phyloP scores from a whole-genome alignment of 2,888 invertebrate species.

The Caenorhabditis drosophilae region DNA sequence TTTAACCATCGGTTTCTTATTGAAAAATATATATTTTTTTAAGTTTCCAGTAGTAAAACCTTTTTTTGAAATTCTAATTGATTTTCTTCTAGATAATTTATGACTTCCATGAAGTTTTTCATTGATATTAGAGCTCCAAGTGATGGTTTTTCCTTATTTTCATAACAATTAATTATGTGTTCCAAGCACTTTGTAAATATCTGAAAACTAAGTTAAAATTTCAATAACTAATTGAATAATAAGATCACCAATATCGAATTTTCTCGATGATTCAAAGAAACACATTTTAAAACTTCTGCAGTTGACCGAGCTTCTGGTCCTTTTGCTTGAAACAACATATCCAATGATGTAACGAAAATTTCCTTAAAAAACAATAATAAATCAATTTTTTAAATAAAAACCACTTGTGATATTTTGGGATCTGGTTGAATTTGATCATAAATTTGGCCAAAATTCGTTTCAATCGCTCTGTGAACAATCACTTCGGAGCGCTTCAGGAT shows the following conservation, averaged over 20 bases:
- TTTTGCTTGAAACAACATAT: conserved; percentile 14
- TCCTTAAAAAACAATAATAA: conserved; percentile 9
- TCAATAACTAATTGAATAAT: no score
- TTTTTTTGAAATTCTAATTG: conserved; percentile 6
- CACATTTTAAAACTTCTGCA: conserved; percentile 4
- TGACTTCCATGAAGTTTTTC: conserved; percentile 9
- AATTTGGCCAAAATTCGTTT: not conserved
- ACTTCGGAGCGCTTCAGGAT: not conserved
- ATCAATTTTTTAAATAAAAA: no score
- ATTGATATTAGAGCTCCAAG: conserved; percentile 19
- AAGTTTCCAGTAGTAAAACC: not conserved
- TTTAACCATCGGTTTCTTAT: no score
- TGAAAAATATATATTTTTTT: not conserved
- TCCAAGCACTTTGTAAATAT: conserved; percentile 4
- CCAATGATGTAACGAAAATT: conserved; percentile 5
- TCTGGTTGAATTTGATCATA: no score
- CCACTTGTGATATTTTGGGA: no score
- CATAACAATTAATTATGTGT: conserved; percentile 3
- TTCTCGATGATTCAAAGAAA: conserved; percentile 10
- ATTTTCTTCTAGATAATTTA: conserved; percentile 1
- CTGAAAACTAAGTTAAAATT: not conserved
- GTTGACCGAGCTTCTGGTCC: conserved; percentile 23
- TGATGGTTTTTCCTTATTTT: conserved; percentile 6
- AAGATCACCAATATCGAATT: not conserved
- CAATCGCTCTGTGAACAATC: not conserved